These are phyloP conservation scores for Papilio gigon DNA, from an alignment of 2,888 invertebrate species.

Conservation along the genomic window DNA sequence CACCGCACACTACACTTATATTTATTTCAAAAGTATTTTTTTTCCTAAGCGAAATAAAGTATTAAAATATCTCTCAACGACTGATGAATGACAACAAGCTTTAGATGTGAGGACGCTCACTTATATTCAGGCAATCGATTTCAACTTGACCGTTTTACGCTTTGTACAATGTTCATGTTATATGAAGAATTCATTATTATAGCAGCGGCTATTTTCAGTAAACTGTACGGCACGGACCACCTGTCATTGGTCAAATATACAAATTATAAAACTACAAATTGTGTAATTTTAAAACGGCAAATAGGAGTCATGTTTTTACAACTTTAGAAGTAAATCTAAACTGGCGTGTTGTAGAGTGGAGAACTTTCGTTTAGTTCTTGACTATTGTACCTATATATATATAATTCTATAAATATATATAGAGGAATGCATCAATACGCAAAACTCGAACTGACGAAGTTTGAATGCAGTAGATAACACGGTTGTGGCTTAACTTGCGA, in stretches of 20 bases:
- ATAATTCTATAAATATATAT: no score
- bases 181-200: no score
- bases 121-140: not conserved
- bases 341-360: no score
- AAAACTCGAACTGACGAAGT: not conserved
- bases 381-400: not conserved
- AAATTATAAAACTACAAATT: no score
- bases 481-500: constrained; percentile 5
- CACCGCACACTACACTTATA: no score
- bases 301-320: no score
- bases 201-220: no score
- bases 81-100: not conserved
- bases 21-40: no score
- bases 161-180: not conserved
- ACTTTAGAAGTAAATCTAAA: not conserved
- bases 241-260: no score
- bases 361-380: not conserved
- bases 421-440: not conserved
- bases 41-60: not conserved
- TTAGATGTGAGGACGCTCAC: not conserved
- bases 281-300: no score
- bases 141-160: not conserved
- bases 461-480: not conserved
- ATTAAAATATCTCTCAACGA: not conserved
- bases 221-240: no score